Conservation (phyloP, 2,113 vertebrate genomes). For the Corythaeola cristata region DNA sequence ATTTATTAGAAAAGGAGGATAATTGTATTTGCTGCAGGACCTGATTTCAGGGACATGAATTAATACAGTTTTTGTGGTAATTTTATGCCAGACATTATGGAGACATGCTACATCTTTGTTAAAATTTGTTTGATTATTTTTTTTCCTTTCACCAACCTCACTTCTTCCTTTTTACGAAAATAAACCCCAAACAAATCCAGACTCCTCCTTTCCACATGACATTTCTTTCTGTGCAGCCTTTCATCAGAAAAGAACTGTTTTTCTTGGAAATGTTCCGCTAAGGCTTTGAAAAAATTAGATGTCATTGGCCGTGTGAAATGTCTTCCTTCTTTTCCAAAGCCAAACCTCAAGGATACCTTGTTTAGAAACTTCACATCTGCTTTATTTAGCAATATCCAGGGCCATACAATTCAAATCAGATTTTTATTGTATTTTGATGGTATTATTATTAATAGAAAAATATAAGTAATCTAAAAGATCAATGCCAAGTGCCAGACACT, state of each 20-base stretch:
- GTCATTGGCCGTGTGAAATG: background rate
- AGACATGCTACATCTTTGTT: background rate
- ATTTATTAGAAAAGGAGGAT: background rate
- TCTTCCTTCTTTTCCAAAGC: conserved; percentile 40
- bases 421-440: background rate
- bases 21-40: background rate
- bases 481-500: background rate
- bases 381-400: conserved; percentile 14
- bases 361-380: conserved; percentile 28
- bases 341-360: background rate
- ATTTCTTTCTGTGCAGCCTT: conserved; percentile 40
- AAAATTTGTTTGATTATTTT: background rate
- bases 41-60: background rate
- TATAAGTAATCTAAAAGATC: background rate
- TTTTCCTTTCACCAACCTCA: background rate
- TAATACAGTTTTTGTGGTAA: background rate
- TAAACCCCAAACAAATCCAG: background rate
- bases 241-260: conserved; percentile 41
- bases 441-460: background rate
- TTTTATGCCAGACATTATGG: background rate
- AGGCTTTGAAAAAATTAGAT: conserved; percentile 54
- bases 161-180: conserved; percentile 8
- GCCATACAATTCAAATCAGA: background rate
- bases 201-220: background rate
- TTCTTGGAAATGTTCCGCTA: conserved; percentile 44